These are phyloP conservation scores for Macaca nemestrina DNA, from an alignment of 2,113 vertebrate species.

Conservation along the genomic window DNA sequence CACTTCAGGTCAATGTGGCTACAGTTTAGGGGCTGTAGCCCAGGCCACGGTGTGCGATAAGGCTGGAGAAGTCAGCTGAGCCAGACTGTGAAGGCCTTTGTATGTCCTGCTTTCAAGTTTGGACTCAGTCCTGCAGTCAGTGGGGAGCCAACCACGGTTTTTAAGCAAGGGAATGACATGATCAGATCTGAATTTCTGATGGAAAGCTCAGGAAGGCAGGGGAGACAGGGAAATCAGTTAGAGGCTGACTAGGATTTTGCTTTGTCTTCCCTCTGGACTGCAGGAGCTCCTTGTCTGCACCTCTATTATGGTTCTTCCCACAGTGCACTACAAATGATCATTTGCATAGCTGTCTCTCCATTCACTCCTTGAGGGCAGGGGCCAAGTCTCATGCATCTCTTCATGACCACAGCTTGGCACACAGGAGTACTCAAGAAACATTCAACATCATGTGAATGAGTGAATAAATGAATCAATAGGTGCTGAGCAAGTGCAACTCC, in stretches of 20 bases:
- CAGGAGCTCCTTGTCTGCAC: not conserved
- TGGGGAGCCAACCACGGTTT: not conserved
- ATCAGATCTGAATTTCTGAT: constrained; percentile 48
- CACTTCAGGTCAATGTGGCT: not conserved
- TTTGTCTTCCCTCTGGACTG: not conserved
- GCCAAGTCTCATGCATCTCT: not conserved
- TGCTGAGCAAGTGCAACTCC: constrained; percentile 21
- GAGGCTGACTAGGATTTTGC: not conserved
- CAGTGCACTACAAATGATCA: not conserved
- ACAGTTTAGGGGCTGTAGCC: not conserved
- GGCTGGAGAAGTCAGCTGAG: not conserved
- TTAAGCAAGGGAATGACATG: constrained; percentile 11
- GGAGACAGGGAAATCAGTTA: not conserved
- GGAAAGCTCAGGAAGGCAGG: not conserved
- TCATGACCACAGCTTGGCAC: not conserved
- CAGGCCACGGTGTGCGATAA: not conserved
- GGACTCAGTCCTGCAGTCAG: not conserved
- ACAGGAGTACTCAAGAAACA: not conserved
- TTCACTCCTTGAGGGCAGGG: not conserved
- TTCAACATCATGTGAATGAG: not conserved
- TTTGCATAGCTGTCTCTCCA: not conserved
- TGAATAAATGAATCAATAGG: constrained; percentile 16
- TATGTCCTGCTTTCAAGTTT: constrained; percentile 11
- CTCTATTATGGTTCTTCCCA: not conserved
- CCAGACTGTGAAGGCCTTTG: constrained; percentile 35